phyloP scores from a whole-genome alignment of 2,888 invertebrate species.

The Microdon myrmicae region DNA sequence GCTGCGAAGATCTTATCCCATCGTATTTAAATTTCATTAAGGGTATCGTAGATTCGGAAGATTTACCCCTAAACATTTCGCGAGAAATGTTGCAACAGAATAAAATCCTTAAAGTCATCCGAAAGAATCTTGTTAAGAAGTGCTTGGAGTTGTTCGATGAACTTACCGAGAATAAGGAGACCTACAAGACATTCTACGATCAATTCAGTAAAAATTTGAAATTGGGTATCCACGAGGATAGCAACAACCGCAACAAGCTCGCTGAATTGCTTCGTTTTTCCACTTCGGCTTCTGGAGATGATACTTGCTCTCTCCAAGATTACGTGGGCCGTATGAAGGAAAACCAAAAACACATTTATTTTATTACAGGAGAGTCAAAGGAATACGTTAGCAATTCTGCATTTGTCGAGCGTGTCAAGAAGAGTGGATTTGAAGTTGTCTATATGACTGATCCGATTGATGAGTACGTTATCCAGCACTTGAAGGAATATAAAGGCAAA shows the following conservation, averaged over 20 bases:
- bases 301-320: constrained; percentile 91
- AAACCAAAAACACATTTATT: constrained; percentile 97
- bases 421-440: constrained; percentile 96
- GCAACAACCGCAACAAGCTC: constrained; percentile 91
- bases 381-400: constrained; percentile 96
- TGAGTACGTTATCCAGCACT: constrained; percentile 98
- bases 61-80: constrained; percentile 97
- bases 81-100: constrained; percentile 99
- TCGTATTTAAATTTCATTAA: constrained; percentile 96
- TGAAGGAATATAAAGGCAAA: constrained; percentile 98
- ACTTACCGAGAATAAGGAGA: constrained; percentile 94
- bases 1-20: constrained; percentile 98
- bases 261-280: constrained; percentile 90
- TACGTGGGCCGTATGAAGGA: constrained; percentile 98
- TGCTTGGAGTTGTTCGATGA: constrained; percentile 97
- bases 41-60: constrained; percentile 98
- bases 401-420: constrained; percentile 97
- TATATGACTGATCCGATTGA: constrained; percentile 99
- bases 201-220: constrained; percentile 98
- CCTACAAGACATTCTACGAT: constrained; percentile 98
- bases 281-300: constrained; percentile 95
- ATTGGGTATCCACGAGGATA: constrained; percentile 97
- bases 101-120: constrained; percentile 98
- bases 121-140: constrained; percentile 99
- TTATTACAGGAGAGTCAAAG: constrained; percentile 95